phyloP scores from a whole-genome alignment of 1,140 invertebrate species.

The Zaprionus taronus region DNA sequence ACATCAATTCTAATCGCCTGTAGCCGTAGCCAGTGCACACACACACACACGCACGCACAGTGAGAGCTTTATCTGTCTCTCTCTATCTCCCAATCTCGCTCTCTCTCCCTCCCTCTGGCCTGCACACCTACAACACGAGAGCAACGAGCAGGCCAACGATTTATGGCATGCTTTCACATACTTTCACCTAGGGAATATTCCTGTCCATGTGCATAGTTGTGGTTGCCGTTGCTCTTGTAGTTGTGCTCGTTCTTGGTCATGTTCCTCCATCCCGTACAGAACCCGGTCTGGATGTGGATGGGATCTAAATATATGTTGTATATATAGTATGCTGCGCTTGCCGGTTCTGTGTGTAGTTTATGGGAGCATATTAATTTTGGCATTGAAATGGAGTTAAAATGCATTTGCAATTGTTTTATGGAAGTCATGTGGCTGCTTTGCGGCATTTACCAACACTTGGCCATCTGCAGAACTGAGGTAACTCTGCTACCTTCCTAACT shows the following conservation, averaged over 20 bases:
- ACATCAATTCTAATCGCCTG: slow-evolving; percentile 81
- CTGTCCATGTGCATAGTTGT: slow-evolving; percentile 60
- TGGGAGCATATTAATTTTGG: slow-evolving; percentile 76
- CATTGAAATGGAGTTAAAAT: slow-evolving; percentile 72
- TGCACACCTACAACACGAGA: slow-evolving; percentile 43
- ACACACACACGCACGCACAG: slow-evolving; percentile 12
- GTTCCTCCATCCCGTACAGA: not conserved
- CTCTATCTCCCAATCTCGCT: not conserved
- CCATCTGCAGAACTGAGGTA: not conserved
- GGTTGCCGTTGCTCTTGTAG: slow-evolving; percentile 42
- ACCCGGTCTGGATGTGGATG: not conserved
- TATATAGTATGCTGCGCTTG: slow-evolving; percentile 41
- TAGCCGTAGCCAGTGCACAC: slow-evolving; percentile 45
- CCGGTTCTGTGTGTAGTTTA: slow-evolving; percentile 54
- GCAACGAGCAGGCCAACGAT: slow-evolving; percentile 65
- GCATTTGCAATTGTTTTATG: slow-evolving; percentile 77
- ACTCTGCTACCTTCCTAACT: not conserved
- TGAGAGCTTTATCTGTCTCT: not conserved
- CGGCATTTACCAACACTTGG: slow-evolving; percentile 53
- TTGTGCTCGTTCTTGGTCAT: slow-evolving; percentile 9
- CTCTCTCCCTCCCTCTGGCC: slow-evolving; percentile 18
- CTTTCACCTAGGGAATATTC: slow-evolving; percentile 82
- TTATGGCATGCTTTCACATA: slow-evolving; percentile 83
- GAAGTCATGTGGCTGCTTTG: slow-evolving; percentile 55
- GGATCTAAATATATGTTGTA: slow-evolving; percentile 11